Base-by-base conservation (phyloP, 2,888 invertebrate genomes). In the Plusia festucae region DNA sequence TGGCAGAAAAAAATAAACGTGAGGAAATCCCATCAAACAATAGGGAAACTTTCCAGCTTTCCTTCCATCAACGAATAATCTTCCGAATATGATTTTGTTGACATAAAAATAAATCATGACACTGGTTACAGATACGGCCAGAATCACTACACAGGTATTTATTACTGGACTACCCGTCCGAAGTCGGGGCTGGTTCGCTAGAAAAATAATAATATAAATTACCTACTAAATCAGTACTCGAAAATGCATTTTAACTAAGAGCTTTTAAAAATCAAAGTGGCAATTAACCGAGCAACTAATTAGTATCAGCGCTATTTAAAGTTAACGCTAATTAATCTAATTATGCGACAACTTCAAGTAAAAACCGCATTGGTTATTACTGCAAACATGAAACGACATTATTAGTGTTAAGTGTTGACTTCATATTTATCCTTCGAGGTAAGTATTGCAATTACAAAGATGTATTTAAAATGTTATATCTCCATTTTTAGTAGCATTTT, bases 211-310 rank as follows among this genome's bases (percentile, higher is more conserved):
- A n/a, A n/a, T n/a, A n/a, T n/a, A n/a, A n/a, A n/a, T n/a, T n/a
- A 2, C 5, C 8, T 1, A 27, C 27, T 27, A 27, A 27, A 0
- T 1, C 27, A 5, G 9, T 34, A 34, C 5, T 34, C 9, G 13
- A 6, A 40, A n/a, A n/a, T n/a, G 0, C 6, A 40, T n/a, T n/a
- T 40, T 6, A 7, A 40, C 7, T 40, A 40, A 40, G 40, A 40
- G n/a, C 40, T 7, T n/a, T 40, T 40, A n/a, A 40, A 40, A 40
- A 6, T n/a, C 40, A 40, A 40, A n/a, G 40, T n/a, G n/a, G n/a
- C 40, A 40, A 40, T 40, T 40, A 40, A 40, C n/a, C n/a, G n/a
- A 40, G 40, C 40, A 40, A 40, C n/a, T 40, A 40, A 40, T 40
- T 40, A 40, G n/a, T 40, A 40, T 40, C 40, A 15, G 40, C 40